These are phyloP conservation scores for Lepilemur septentrionalis DNA, from an alignment of 2,797 vertebrate species.

Conservation along the genomic window DNA sequence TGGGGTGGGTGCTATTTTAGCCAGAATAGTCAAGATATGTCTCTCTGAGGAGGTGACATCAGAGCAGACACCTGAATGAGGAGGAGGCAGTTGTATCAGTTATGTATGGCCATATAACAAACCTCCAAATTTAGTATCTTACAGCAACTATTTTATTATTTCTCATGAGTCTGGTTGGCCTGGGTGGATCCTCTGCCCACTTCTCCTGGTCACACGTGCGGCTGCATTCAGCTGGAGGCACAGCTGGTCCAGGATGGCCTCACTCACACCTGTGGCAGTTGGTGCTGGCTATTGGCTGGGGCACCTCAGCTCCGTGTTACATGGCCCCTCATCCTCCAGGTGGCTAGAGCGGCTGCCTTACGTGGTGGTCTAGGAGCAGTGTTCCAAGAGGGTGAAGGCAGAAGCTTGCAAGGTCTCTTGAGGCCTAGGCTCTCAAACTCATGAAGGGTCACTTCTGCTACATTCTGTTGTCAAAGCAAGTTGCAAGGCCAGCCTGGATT, in stretches of 20 bases:
- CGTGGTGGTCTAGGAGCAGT: not conserved
- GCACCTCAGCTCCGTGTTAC: not conserved
- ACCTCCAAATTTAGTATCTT: not conserved
- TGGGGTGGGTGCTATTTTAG: not conserved
- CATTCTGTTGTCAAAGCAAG: not conserved
- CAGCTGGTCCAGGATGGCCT: not conserved
- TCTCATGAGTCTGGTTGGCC: not conserved
- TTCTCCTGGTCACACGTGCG: not conserved
- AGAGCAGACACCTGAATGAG: not conserved
- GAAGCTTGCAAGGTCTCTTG: not conserved
- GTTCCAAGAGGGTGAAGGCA: not conserved
- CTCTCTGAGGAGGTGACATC: not conserved
- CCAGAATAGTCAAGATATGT: not conserved
- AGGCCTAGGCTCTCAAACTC: not conserved
- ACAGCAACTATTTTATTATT: not conserved
- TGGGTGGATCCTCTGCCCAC: not conserved
- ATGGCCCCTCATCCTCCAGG: not conserved
- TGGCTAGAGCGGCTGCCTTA: not conserved
- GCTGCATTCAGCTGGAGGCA: not conserved
- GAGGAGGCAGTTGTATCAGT: not conserved
- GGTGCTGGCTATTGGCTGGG: not conserved
- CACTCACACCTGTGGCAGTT: not conserved
- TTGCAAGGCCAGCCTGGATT: not conserved
- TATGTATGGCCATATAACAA: not conserved
- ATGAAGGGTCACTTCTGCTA: not conserved